Evolutionary conservation across 2,888 invertebrate species (phyloP).

Genomic region (Temnothorax rugatulus): DNA sequence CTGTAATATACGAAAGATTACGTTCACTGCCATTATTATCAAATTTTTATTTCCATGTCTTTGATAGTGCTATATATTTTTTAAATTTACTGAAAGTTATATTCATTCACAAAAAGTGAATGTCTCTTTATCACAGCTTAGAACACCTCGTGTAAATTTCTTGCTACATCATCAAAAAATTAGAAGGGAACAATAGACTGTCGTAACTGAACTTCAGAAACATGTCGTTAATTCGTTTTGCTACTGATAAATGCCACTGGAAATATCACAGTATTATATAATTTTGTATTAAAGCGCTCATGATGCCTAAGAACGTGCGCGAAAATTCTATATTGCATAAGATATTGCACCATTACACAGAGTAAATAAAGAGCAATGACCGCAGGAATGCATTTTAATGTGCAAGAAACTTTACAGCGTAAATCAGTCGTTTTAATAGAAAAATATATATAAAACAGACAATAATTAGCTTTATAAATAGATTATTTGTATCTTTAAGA

Average conservation of each 20-base stretch:
- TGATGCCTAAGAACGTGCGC: neutral
- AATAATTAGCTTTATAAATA: neutral
- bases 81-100: neutral
- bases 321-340: constrained; percentile 28
- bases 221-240: neutral
- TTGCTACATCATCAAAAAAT: neutral
- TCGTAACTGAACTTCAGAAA: neutral
- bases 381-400: neutral
- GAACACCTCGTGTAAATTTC: neutral
- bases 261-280: constrained; percentile 13
- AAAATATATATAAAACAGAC: neutral
- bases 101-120: neutral
- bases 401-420: neutral
- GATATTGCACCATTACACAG: neutral
- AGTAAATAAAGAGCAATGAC: neutral
- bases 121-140: neutral
- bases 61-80: neutral
- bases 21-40: neutral
- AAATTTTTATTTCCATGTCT: neutral
- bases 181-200: neutral
- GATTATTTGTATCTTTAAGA: neutral
- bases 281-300: constrained; percentile 7
- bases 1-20: constrained; percentile 16
- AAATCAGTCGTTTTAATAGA: neutral
- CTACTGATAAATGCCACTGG: neutral